phyloP scores from a whole-genome alignment of 1,140 invertebrate genomes.

The Danaus plexippus region DNA sequence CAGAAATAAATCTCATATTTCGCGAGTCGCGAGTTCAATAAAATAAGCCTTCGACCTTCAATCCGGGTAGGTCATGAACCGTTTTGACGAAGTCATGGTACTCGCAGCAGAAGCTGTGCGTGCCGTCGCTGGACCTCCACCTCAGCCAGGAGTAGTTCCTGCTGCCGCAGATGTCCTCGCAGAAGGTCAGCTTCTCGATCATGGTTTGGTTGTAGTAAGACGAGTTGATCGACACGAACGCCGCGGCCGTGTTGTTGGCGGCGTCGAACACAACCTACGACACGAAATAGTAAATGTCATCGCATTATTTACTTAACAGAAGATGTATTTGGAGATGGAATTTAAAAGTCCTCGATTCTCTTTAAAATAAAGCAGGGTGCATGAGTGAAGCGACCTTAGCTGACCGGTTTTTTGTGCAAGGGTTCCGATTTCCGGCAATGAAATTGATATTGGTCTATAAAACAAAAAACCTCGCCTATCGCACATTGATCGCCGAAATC shows the following conservation, averaged over 20 bases:
- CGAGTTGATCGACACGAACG: constrained; percentile 51
- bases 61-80: constrained; percentile 28
- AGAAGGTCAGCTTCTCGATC: constrained; percentile 32
- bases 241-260: constrained; percentile 22
- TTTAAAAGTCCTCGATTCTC: too few relatives aligned
- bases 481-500: too few relatives aligned
- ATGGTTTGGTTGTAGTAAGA: constrained; percentile 39
- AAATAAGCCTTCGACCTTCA: too few relatives aligned
- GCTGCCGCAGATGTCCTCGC: constrained; percentile 39
- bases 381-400: too few relatives aligned
- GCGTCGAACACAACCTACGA: constrained; percentile 47
- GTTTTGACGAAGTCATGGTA: constrained; percentile 33
- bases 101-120: constrained; percentile 52
- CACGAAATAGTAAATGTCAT: constrained; percentile 9
- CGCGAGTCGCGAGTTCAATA: too few relatives aligned
- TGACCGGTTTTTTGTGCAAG: too few relatives aligned
- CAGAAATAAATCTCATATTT: too few relatives aligned
- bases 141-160: constrained; percentile 35
- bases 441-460: too few relatives aligned
- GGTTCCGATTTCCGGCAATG: too few relatives aligned
- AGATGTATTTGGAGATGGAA: background rate
- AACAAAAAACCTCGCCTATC: too few relatives aligned
- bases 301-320: constrained; percentile 1
- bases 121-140: constrained; percentile 46
- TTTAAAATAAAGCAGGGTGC: too few relatives aligned